These are phyloP conservation scores for Coluber constrictor DNA, from an alignment of 2,797 vertebrate species.

Conservation along the genomic window DNA sequence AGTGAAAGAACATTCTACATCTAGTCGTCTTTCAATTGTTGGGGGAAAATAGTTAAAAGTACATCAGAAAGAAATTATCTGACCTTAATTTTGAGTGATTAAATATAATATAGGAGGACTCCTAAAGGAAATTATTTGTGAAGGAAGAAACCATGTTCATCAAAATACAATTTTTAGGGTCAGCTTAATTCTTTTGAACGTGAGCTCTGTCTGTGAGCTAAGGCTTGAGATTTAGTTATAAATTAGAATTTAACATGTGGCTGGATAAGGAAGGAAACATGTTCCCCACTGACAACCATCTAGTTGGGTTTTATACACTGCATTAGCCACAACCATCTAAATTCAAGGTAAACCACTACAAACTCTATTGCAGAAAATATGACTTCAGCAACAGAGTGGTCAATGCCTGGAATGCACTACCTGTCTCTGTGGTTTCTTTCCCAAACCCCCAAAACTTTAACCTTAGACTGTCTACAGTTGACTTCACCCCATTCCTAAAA, in stretches of 20 bases:
- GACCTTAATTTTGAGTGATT: neutral
- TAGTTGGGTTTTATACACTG: neutral
- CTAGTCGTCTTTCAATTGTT: neutral
- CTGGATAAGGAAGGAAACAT: neutral
- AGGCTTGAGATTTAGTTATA: neutral
- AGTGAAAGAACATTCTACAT: neutral
- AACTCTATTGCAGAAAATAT: no score
- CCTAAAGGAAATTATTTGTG: neutral
- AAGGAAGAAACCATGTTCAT: neutral
- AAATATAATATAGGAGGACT: neutral
- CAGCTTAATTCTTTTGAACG: neutral
- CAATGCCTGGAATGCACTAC: no score
- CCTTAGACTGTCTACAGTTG: no score
- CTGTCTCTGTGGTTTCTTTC: no score
- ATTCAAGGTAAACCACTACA: no score
- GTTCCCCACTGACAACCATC: neutral
- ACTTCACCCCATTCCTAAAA: no score
- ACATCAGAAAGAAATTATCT: neutral
- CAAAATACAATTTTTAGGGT: neutral
- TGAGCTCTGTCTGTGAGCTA: neutral
- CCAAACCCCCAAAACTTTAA: no score
- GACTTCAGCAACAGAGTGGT: no score
- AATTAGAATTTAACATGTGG: neutral
- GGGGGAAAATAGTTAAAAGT: neutral
- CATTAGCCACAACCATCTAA: neutral